Evolutionary conservation across 2,888 invertebrate genomes (phyloP).

Genomic region (Tetropium fuscum): DNA sequence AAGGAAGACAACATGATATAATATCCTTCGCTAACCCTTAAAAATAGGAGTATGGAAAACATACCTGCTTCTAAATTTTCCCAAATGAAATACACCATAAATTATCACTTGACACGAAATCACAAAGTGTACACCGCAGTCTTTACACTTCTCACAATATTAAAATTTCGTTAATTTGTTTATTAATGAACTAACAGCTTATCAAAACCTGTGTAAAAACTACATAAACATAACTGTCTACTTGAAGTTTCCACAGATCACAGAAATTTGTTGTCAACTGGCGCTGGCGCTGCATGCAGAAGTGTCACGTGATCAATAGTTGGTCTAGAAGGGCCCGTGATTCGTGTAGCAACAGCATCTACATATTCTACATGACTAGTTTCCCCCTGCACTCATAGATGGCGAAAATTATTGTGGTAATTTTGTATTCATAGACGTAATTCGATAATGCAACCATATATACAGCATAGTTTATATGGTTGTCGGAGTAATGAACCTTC

Average conservation of each 20-base stretch:
- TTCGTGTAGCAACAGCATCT: no score
- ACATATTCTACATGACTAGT: no score
- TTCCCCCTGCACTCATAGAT: no score
- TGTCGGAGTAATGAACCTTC: no score
- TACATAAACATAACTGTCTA: slow-evolving; percentile 25
- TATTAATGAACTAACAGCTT: slow-evolving; percentile 11
- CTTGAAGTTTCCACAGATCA: slow-evolving; percentile 18
- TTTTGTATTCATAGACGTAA: no score
- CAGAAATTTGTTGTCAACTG: slow-evolving; percentile 26
- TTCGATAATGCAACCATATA: background rate
- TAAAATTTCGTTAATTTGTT: slow-evolving; percentile 7
- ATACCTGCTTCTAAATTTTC: slow-evolving; percentile 12
- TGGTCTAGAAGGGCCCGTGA: background rate
- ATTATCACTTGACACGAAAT: slow-evolving; percentile 24
- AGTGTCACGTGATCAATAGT: slow-evolving; percentile 12
- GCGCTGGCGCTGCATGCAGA: slow-evolving; percentile 25
- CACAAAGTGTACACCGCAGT: slow-evolving; percentile 8
- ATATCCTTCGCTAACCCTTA: slow-evolving; percentile 20
- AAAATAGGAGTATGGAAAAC: slow-evolving; percentile 18
- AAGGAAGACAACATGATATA: background rate
- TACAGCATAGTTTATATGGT: background rate
- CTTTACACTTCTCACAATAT: slow-evolving; percentile 16
- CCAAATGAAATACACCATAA: background rate
- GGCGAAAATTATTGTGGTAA: no score
- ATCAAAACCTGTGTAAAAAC: slow-evolving; percentile 28